Evolutionary conservation across 2,113 vertebrate genomes (phyloP), one percentile per base, ranked within the genome.

Genomic region (Sinosuthora webbiana): DNA sequence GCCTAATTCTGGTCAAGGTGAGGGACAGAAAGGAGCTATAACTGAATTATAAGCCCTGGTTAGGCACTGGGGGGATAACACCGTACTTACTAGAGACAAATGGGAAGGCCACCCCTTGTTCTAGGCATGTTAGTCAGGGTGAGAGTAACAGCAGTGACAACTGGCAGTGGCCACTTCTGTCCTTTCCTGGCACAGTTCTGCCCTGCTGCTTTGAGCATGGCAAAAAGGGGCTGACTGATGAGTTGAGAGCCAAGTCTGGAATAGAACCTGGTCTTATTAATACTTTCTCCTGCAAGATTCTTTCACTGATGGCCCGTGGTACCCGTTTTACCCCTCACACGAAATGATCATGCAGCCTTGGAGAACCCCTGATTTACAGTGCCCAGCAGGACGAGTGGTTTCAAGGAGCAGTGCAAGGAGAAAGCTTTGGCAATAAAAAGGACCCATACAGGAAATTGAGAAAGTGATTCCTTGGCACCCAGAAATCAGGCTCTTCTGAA

Each of bases 201-300:
- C 42, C 31, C 35, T 49, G 13, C 30, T 41, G 11, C 10, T 41
- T 49, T 2, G 1, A 56, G 11, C 22, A 23, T 0, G 0, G 35
- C 49, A 84, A 15, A 0, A 0, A 47, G 74, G 39, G 12, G 52
- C 73, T 42, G 52, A 20, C 25, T 3, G 0, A 45, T 0, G 3
- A 41, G 10, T 2, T 71, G 35, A 71, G n/a, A 37, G 12, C 15
- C 62, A 65, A 6, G 4, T 50, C 25, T 56, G 8, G 25, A 65
- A 8, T 7, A 41, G 35, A 63, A 55, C 9, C 30, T 52, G 39
- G 30, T 74, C 18, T 5, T 39, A 23, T 39, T n/a, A 56, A 68
- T 53, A 62, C 23, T 50, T 91, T 33, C 3, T 57, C 12, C 25
- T 57, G n/a, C 24, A 53, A 31, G 49, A 33, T 39, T 71, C 52